Percentiles rank a stretch among this genome's conserved stretches.
These are phyloP conservation scores for Gastrophryne carolinensis DNA, from an alignment of 2,797 vertebrate genomes.

Conservation along the genomic window DNA sequence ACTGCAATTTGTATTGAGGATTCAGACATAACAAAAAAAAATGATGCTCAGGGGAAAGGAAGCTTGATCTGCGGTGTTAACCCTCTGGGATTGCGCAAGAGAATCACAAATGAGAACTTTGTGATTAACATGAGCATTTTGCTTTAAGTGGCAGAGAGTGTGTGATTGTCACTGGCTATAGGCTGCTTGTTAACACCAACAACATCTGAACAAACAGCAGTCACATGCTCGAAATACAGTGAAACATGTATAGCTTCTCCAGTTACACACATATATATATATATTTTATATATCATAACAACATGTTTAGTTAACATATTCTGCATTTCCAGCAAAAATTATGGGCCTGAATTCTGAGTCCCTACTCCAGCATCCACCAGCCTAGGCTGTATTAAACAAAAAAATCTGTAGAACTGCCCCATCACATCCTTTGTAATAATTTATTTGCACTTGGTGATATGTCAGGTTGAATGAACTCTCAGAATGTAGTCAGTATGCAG, in stretches of 20 bases:
- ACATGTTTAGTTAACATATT: too few species aligned
- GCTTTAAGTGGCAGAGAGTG: slow-evolving; percentile 80
- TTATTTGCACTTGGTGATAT: too few species aligned
- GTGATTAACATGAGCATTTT: slow-evolving; percentile 90
- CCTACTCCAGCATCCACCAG: too few species aligned
- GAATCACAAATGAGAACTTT: slow-evolving; percentile 89
- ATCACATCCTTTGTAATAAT: too few species aligned
- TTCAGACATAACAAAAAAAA: slow-evolving; percentile 88
- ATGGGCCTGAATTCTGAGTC: too few species aligned
- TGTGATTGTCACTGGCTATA: slow-evolving; percentile 91
- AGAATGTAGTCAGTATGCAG: too few species aligned
- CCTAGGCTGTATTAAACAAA: too few species aligned
- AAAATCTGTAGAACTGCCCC: too few species aligned
- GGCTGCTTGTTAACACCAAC: slow-evolving; percentile 79
- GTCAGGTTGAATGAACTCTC: too few species aligned
- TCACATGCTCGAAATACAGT: slow-evolving; percentile 57
- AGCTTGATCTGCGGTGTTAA: slow-evolving; percentile 82
- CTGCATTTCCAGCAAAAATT: too few species aligned
- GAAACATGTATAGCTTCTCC: slow-evolving; percentile 52
- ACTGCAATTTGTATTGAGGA: slow-evolving; percentile 98
- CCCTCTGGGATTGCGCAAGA: slow-evolving; percentile 75
- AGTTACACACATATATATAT: too few species aligned
- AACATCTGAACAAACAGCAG: slow-evolving; percentile 81
- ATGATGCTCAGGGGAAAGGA: slow-evolving; percentile 76
- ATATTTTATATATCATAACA: too few species aligned